These are phyloP conservation scores for Coenonympha glycerion DNA, from an alignment of 2,888 invertebrate genomes.

Conservation along the genomic window DNA sequence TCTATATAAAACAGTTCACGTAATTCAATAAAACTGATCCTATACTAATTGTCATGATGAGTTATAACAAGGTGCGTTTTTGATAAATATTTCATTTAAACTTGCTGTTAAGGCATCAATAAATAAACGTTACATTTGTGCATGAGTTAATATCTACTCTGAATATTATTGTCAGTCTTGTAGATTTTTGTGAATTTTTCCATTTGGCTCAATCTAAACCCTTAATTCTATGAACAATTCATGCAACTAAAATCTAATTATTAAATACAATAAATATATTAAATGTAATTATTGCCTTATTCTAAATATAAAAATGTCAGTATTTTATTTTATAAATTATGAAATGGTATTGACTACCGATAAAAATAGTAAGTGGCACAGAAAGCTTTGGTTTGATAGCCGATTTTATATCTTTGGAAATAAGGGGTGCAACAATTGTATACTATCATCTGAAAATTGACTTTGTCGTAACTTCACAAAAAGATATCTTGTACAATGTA, in stretches of 20 bases:
- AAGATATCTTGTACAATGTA: slow-evolving; percentile 1
- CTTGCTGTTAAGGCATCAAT: slow-evolving; percentile 50
- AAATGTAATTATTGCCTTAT: slow-evolving; percentile 59
- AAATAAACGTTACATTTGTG: slow-evolving; percentile 61
- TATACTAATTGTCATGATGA: slow-evolving; percentile 76
- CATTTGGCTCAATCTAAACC: slow-evolving; percentile 68
- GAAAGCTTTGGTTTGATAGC: slow-evolving; percentile 65
- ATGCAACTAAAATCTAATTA: slow-evolving; percentile 64
- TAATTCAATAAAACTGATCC: slow-evolving; percentile 55
- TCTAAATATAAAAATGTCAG: slow-evolving; percentile 53
- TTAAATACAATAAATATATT: slow-evolving; percentile 70
- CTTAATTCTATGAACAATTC: slow-evolving; percentile 64
- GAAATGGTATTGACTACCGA: slow-evolving; percentile 56
- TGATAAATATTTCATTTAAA: slow-evolving; percentile 50
- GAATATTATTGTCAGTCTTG: slow-evolving; percentile 76
- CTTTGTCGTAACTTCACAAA: slow-evolving; percentile 29
- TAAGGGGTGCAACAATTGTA: slow-evolving; percentile 11
- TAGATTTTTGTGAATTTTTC: slow-evolving; percentile 67
- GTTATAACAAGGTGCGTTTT: slow-evolving; percentile 73
- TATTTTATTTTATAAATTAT: slow-evolving; percentile 38
- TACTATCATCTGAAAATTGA: slow-evolving; percentile 23
- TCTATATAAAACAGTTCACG: slow-evolving; percentile 67
- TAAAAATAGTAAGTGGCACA: slow-evolving; percentile 64
- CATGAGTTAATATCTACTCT: slow-evolving; percentile 70
- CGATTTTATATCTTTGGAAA: slow-evolving; percentile 46